These are phyloP conservation scores for Cricetomys ansorgei DNA, from an alignment of 2,113 vertebrate species.

Conservation along the genomic window DNA sequence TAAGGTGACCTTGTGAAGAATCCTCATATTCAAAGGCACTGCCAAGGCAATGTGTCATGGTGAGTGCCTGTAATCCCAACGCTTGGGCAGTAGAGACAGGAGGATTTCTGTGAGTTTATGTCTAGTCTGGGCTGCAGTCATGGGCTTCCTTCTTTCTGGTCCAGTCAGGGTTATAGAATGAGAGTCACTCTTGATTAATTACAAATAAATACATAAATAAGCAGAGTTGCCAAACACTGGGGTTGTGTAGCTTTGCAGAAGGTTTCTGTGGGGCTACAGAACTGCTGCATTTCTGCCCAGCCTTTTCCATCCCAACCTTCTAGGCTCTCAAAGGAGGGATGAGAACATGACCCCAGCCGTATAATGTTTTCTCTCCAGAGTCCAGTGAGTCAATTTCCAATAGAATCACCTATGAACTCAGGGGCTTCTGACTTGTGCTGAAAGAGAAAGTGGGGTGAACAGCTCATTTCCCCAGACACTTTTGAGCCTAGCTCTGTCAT, in stretches of 20 bases:
- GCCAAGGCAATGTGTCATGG: too few species aligned
- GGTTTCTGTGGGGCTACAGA: not conserved
- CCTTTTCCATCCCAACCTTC: not conserved
- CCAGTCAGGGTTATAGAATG: not conserved
- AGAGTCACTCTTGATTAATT: not conserved
- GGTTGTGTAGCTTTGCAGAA: not conserved
- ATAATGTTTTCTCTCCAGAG: not conserved
- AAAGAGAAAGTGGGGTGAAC: not conserved
- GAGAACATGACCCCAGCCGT: not conserved
- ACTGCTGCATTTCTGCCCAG: too few species aligned
- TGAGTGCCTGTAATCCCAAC: not conserved
- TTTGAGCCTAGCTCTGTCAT: not conserved
- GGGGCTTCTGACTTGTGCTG: not conserved
- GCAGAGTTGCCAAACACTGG: not conserved
- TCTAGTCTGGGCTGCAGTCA: not conserved
- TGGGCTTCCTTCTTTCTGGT: not conserved
- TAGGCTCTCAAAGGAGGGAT: not conserved
- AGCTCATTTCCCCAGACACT: not conserved
- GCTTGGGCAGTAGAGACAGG: not conserved
- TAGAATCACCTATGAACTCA: not conserved
- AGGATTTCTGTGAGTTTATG: not conserved
- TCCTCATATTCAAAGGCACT: not conserved
- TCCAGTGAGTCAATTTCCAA: not conserved
- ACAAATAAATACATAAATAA: not conserved
- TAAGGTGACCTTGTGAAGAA: not conserved